Base-by-base conservation (phyloP, 2,888 invertebrate species). In the Patella depressa region DNA sequence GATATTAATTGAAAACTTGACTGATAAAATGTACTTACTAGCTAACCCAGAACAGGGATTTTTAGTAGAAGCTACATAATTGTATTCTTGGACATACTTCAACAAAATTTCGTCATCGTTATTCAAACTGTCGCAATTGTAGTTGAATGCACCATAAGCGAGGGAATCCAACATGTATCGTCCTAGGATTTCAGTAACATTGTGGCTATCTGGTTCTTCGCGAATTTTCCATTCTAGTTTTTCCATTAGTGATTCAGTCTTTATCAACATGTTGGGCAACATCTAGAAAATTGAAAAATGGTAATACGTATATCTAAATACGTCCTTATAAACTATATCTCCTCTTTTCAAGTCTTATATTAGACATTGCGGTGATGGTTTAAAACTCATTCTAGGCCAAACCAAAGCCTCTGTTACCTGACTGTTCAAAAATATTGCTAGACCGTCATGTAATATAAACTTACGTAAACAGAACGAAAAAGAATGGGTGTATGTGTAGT, bases 151-250 rank as follows among this genome's bases (percentile, higher is more conserved):
- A 57, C 71, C 74, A 7, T 34, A 54, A 4, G 78, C 74, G 65
- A 78, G 74, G 55, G 74, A 69, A 59, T 78, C 78, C 19, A 78
- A 55, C 45, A 74, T 74, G 34, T 78, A 74, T 17, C 78, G 70
- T n/a, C 72, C 78, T 12, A 57, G 3, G 15, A 75, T 15, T 15
- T 54, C 24, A 53, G 73, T 17, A 7, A 73, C 54, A 17, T 73
- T 24, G 54, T 53, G 54, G 15, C 73, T 24, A 24, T 54, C 7
- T n/a, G 54, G 54, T 11, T 29, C 29, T 45, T 15, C 15, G 3
- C 2, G 15, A 53, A 29, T 17, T 57, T 55, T 17, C 5, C 12
- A 19, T 24, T 53, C 73, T 2, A 73, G 53, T 57, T 73, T 73
- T 11, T 73, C 24, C 17, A 73, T 29, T 17, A 73, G 24, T 5